These are phyloP conservation scores for Lampris incognitus DNA, from an alignment of 2,113 vertebrate genomes.

Conservation along the genomic window DNA sequence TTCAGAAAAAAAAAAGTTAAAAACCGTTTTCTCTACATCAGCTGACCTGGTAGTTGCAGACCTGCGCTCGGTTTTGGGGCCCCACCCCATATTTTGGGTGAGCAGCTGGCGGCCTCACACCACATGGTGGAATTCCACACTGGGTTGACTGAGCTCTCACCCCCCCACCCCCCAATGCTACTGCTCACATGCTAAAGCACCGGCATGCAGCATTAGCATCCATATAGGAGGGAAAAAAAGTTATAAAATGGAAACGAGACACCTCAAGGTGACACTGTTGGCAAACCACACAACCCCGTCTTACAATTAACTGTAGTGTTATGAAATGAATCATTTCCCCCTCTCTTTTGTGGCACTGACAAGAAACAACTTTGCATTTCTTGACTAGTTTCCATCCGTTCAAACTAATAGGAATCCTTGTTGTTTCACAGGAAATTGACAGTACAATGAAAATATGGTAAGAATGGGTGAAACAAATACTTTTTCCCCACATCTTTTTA, in stretches of 20 bases:
- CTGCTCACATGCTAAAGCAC: slow-evolving; percentile 8
- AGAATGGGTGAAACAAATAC: too few relatives aligned
- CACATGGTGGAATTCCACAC: slow-evolving; percentile 59
- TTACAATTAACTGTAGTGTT: too few relatives aligned
- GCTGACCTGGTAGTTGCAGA: neutral
- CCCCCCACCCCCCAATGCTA: neutral
- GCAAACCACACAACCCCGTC: neutral
- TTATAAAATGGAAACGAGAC: neutral
- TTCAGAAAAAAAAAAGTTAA: too few relatives aligned
- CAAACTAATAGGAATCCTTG: neutral
- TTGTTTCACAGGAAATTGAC: too few relatives aligned
- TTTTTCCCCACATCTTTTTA: too few relatives aligned
- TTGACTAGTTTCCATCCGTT: slow-evolving; percentile 1
- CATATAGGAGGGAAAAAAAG: too few relatives aligned
- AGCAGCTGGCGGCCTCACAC: slow-evolving; percentile 28
- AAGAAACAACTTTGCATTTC: slow-evolving; percentile 11
- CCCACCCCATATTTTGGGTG: neutral
- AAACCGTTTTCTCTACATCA: neutral
- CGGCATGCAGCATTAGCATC: neutral
- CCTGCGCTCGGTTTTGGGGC: neutral
- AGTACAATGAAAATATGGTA: too few relatives aligned
- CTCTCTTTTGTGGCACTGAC: slow-evolving; percentile 2
- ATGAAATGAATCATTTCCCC: neutral
- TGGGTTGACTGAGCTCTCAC: slow-evolving; percentile 16
- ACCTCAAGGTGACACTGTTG: neutral